Evolutionary conservation across 2,888 invertebrate species (phyloP).

Genomic region (Agrochola litura): DNA sequence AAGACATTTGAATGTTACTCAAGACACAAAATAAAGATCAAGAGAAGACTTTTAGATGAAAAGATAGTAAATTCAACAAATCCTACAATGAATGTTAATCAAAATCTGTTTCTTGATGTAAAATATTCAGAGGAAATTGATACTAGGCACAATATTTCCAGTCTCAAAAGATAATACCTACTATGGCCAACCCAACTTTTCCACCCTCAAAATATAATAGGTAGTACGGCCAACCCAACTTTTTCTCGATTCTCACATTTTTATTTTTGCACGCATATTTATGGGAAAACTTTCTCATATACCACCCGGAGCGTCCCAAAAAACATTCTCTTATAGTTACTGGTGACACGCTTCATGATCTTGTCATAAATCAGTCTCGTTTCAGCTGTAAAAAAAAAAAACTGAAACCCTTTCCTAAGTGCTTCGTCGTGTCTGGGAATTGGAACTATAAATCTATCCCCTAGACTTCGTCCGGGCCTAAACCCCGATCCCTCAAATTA

Average conservation of each 20-base stretch:
- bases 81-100: too few relatives aligned
- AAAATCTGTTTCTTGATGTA: neutral
- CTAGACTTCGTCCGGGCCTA: neutral
- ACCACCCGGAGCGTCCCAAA: constrained; percentile 18
- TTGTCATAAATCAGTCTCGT: constrained; percentile 39
- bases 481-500: too few relatives aligned
- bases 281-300: constrained; percentile 42
- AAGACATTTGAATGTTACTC: neutral
- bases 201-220: neutral
- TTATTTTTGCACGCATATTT: constrained; percentile 42
- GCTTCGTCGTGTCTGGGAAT: constrained; percentile 23
- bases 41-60: neutral
- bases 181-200: constrained; percentile 29
- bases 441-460: constrained; percentile 1
- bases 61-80: too few relatives aligned
- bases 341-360: constrained; percentile 39
- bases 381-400: constrained; percentile 30
- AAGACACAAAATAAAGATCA: neutral
- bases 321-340: constrained; percentile 43
- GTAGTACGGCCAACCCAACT: constrained; percentile 10
- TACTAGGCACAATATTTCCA: neutral
- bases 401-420: constrained; percentile 24
- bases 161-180: neutral
- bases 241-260: constrained; percentile 27
- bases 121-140: neutral